phyloP scores from a whole-genome alignment of 1,140 invertebrate genomes.

The Aphaenogaster ashmeadi region DNA sequence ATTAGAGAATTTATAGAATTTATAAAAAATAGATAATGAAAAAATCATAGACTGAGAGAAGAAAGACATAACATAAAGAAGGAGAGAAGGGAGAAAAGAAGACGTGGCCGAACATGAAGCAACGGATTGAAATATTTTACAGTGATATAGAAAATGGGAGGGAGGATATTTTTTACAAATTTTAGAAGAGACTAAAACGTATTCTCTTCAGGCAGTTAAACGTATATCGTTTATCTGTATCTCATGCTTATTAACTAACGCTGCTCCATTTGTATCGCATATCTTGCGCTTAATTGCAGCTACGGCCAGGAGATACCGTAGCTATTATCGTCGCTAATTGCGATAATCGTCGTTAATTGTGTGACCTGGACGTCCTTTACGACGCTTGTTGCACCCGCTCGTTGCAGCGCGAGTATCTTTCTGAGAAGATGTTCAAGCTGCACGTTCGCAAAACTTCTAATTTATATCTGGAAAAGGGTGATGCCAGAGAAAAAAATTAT shows the following conservation, averaged over 20 bases:
- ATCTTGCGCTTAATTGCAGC: constrained; percentile 23
- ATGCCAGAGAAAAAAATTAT: not conserved
- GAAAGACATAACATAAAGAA: no score
- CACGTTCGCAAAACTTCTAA: not conserved
- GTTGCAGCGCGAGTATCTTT: not conserved
- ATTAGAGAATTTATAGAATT: no score
- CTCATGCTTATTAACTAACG: not conserved
- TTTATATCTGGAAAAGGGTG: not conserved
- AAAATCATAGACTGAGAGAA: no score
- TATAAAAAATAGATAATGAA: no score
- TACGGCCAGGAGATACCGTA: not conserved
- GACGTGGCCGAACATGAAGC: not conserved
- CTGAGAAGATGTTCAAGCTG: constrained; percentile 4
- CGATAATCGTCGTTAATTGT: constrained; percentile 30
- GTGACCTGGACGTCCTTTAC: not conserved
- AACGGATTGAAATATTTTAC: not conserved
- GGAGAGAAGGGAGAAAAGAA: no score
- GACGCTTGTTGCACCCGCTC: not conserved
- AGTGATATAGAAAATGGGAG: not conserved
- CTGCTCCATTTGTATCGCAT: not conserved
- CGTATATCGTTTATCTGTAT: not conserved
- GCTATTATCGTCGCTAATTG: constrained; percentile 33
- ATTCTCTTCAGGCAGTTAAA: not conserved
- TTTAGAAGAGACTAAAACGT: not conserved
- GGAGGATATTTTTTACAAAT: not conserved